Conservation (phyloP, 2,113 vertebrate genomes). For the Lagopus leucura region DNA sequence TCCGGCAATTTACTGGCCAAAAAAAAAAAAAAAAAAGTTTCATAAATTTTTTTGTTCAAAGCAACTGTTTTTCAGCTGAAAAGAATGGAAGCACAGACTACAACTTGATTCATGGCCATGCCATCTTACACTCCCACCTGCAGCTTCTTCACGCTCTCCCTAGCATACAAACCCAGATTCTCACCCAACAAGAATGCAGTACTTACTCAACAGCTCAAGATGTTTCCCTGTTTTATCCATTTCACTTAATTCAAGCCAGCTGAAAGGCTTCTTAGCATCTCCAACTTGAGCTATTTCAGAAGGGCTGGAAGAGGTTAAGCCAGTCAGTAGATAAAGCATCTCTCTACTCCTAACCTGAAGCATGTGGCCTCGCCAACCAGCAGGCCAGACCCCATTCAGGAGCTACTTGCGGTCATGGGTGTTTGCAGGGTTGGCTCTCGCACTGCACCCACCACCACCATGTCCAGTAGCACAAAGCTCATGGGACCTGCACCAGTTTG, state of each 20-base stretch:
- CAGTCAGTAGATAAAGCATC: conserved; percentile 1
- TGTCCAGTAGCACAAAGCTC: neutral
- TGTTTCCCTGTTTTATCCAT: neutral
- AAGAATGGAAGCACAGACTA: neutral
- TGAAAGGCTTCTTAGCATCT: neutral
- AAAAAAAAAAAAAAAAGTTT: neutral
- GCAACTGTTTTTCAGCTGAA: neutral
- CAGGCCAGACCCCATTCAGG: neutral
- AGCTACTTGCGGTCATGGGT: neutral
- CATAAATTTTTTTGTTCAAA: neutral
- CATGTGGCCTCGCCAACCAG: neutral
- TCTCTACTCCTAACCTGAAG: conserved; percentile 23
- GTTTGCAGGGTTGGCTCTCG: neutral
- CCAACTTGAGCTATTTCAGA: neutral
- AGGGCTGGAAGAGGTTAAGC: neutral
- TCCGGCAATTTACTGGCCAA: neutral
- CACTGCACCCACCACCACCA: neutral
- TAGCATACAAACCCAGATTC: neutral
- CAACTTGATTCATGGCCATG: neutral
- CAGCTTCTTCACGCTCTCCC: neutral
- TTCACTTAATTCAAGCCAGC: neutral
- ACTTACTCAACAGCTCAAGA: neutral
- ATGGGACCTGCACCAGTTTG: neutral
- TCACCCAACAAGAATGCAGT: neutral
- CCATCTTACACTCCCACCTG: neutral